Evolutionary conservation across 1,140 invertebrate genomes (phyloP).

Genomic region (Melipona quadrifasciata): DNA sequence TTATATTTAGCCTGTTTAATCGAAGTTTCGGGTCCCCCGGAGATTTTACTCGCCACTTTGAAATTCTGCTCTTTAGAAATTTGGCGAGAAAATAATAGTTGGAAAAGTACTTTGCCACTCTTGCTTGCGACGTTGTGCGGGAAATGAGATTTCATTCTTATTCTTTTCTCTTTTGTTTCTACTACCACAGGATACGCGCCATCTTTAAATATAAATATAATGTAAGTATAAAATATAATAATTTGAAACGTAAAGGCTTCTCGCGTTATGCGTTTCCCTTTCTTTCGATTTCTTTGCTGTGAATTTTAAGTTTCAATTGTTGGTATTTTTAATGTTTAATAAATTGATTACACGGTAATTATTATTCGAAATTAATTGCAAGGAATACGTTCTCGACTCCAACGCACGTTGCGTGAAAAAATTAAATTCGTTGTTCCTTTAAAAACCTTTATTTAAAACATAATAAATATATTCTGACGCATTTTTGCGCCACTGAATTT

Average conservation of each 20-base stretch:
- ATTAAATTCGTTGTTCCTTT: too few relatives aligned
- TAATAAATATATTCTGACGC: too few relatives aligned
- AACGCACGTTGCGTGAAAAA: too few relatives aligned
- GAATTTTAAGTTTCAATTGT: background rate
- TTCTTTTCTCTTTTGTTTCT: background rate
- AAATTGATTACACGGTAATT: too few relatives aligned
- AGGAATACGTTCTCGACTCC: too few relatives aligned
- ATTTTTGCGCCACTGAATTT: too few relatives aligned
- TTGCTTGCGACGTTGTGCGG: too few relatives aligned
- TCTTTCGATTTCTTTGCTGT: background rate
- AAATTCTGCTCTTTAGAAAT: background rate
- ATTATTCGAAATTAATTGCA: too few relatives aligned
- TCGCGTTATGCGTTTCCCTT: fast-evolving
- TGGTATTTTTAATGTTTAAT: background rate
- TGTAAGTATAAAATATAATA: background rate
- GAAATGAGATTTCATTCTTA: background rate
- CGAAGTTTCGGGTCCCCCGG: background rate
- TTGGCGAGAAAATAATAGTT: background rate
- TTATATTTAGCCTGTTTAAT: background rate
- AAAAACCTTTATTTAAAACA: too few relatives aligned
- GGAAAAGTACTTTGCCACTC: too few relatives aligned
- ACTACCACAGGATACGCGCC: background rate
- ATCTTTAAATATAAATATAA: background rate
- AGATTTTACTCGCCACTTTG: background rate
- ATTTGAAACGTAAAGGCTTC: background rate